Evolutionary conservation across 2,797 vertebrate species (phyloP), one percentile per base, ranked within the genome.

Genomic region (Syngnathus rostellatus): DNA sequence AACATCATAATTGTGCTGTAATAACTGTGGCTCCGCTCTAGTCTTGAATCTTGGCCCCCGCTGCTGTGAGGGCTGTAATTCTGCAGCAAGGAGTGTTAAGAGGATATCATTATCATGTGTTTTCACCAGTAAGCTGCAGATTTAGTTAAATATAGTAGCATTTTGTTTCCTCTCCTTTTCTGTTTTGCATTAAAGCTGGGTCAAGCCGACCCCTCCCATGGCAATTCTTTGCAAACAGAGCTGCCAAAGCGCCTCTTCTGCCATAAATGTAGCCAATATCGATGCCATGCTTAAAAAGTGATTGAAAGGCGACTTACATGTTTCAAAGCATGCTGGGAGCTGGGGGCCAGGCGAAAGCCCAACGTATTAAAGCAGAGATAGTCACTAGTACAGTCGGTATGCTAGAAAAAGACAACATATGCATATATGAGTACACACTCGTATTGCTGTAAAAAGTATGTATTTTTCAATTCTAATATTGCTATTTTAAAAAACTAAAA

Each of bases 321-420:
- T 91, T 91, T 92, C 89, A 92, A 92, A 90, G 90, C 89, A 89
- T 89, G 85, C 86, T 88, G 90, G 90, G 89, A 92, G 83, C 87
- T 86, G 81, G 88, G 88, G 90, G 88, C 85, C 85, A 88, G 89
- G 89, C 89, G 71, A 72, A 83, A 87, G 80, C 87, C 88, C 88
- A 91, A 85, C 89, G 88, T 87, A 89, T 90, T 90, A 91, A 83
- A 88, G 88, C 88, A 82, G 75, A 90, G 85, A 90, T 82, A 81
- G 81, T 86, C 82, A 90, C 81, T 85, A 87, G 84, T 82, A 37
- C 31, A 16, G 55, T 37, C 17, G 19, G 12, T 4, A 84, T 79
- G 83, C 88, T 86, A 82, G 80, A 86, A 88, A 88, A 86, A 88
- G 79, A 78, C 81, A 81, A 72, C 83, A 89, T 83, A 84, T 84